phyloP scores from a whole-genome alignment of 2,888 invertebrate genomes.

The Thecophora atra region DNA sequence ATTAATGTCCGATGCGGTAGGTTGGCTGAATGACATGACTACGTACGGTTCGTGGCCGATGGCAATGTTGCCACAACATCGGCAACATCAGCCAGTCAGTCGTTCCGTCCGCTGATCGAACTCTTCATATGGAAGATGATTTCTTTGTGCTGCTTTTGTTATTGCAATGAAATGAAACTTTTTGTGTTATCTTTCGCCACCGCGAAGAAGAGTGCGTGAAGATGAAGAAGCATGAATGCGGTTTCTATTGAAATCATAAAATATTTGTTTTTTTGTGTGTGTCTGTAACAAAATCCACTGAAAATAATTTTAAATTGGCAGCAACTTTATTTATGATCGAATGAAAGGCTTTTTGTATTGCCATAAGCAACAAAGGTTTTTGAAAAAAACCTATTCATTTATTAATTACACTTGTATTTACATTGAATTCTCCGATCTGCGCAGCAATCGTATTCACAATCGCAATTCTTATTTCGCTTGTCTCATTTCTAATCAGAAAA shows the following conservation, averaged over 20 bases:
- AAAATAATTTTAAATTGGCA: slow-evolving; percentile 20
- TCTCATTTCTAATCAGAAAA: too few relatives aligned
- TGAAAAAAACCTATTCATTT: too few relatives aligned
- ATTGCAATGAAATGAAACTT: not conserved
- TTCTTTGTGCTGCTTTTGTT: not conserved
- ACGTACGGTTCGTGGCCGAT: not conserved
- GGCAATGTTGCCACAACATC: not conserved
- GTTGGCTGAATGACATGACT: slow-evolving; percentile 45
- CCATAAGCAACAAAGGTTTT: slow-evolving; percentile 18
- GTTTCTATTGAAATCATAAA: slow-evolving; percentile 31
- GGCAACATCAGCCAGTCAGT: not conserved
- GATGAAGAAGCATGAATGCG: slow-evolving; percentile 15
- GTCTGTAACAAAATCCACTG: not conserved
- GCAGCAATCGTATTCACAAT: too few relatives aligned
- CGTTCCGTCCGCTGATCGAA: slow-evolving; percentile 11
- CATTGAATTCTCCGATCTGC: too few relatives aligned
- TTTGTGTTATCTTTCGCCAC: not conserved
- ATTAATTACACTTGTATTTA: too few relatives aligned
- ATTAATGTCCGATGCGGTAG: slow-evolving; percentile 62
- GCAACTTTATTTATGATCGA: slow-evolving; percentile 29
- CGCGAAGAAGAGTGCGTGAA: not conserved
- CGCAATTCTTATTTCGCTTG: too few relatives aligned
- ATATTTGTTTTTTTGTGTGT: slow-evolving; percentile 19
- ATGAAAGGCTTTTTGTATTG: slow-evolving; percentile 26
- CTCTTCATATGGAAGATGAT: not conserved